Conservation (phyloP, 2,888 invertebrate genomes). For the Iphiclides podalirius region DNA sequence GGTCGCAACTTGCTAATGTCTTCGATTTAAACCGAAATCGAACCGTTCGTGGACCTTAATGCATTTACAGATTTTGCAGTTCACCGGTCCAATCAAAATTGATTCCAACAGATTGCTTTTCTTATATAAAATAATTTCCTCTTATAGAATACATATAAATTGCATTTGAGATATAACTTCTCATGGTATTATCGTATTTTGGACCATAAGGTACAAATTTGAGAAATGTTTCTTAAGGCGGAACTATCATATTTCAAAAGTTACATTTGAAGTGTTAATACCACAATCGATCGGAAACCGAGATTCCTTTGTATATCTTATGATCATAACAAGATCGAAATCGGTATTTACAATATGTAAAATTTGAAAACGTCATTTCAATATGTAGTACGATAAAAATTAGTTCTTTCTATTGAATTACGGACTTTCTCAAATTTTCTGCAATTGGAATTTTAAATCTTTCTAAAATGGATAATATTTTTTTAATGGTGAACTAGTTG, state of each 20-base stretch:
- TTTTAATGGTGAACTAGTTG: too few species aligned
- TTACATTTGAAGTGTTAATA: neutral
- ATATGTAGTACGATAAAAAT: too few species aligned
- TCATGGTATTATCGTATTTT: too few species aligned
- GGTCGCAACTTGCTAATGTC: constrained; percentile 39
- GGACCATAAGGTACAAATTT: too few species aligned
- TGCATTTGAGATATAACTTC: too few species aligned
- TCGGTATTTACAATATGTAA: too few species aligned
- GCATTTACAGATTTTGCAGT: constrained; percentile 12
- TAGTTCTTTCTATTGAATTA: too few species aligned
- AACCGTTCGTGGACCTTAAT: constrained; percentile 34
- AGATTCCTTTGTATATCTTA: neutral
- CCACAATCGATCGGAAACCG: neutral
- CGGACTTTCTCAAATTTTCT: too few species aligned
- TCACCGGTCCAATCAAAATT: constrained; percentile 1
- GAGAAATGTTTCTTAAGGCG: neutral
- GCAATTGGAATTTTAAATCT: too few species aligned
- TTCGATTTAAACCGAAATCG: constrained; percentile 46
- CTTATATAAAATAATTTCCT: neutral
- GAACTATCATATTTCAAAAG: neutral
- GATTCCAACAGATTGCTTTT: neutral
- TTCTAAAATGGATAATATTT: too few species aligned
- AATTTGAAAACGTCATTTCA: too few species aligned
- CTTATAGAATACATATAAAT: too few species aligned
- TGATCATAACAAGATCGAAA: neutral